Evolutionary conservation across 1,140 invertebrate genomes (phyloP).

Genomic region (Druon quercuslanigerum): DNA sequence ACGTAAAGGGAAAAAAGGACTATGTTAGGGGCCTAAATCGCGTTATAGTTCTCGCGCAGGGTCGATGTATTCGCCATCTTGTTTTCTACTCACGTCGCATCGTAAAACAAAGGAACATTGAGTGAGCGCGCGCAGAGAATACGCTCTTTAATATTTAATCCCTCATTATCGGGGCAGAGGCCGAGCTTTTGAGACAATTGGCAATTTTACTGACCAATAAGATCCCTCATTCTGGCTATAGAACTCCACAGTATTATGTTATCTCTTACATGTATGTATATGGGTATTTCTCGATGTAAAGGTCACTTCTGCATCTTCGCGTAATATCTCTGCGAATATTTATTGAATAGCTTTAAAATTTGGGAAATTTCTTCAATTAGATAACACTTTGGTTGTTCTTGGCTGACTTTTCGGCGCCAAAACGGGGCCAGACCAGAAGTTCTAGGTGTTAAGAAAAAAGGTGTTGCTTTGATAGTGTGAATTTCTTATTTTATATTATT

Average conservation of each 20-base stretch:
- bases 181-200: constrained; percentile 73
- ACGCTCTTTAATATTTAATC: constrained; percentile 74
- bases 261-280: neutral
- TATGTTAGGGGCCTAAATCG: constrained; percentile 61
- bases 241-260: constrained; percentile 3
- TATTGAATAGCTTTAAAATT: too few relatives aligned
- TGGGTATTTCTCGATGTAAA: too few relatives aligned
- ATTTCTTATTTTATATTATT: too few relatives aligned
- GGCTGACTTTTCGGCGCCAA: too few relatives aligned
- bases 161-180: constrained; percentile 70
- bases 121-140: constrained; percentile 62
- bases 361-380: too few relatives aligned
- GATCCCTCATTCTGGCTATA: constrained; percentile 43
- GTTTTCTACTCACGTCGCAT: constrained; percentile 73
- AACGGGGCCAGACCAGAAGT: too few relatives aligned
- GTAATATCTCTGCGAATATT: too few relatives aligned
- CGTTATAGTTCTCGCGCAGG: constrained; percentile 57
- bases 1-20: constrained; percentile 8
- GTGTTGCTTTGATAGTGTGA: too few relatives aligned
- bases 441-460: too few relatives aligned
- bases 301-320: too few relatives aligned
- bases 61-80: constrained; percentile 64
- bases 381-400: too few relatives aligned
- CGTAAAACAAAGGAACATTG: constrained; percentile 74
- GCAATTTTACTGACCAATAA: constrained; percentile 70